These are phyloP conservation scores for Eurytoma californica DNA, from an alignment of 2,888 invertebrate genomes.

Conservation along the genomic window DNA sequence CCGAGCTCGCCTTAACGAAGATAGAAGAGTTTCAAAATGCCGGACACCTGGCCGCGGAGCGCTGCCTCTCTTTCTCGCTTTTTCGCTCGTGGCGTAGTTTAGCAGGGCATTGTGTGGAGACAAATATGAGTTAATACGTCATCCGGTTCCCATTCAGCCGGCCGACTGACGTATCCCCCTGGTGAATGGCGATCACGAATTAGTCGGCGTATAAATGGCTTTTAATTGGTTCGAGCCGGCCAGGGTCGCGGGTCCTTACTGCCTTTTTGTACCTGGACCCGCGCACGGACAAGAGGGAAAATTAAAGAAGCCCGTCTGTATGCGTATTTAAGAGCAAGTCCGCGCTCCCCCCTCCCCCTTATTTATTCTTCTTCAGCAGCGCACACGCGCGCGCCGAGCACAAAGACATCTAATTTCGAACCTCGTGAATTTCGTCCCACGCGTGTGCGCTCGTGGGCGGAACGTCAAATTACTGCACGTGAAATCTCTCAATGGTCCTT, in stretches of 20 bases:
- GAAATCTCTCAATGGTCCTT: conserved; percentile 35
- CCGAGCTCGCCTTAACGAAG: conserved; percentile 60
- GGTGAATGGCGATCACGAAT: conserved; percentile 69
- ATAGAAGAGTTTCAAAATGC: conserved; percentile 68
- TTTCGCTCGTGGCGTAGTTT: not conserved
- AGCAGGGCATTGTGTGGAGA: conserved; percentile 69
- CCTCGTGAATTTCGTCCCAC: conserved; percentile 27
- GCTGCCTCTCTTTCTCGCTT: not conserved
- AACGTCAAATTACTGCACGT: conserved; percentile 22
- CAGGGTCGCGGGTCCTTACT: conserved; percentile 5
- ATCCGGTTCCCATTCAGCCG: conserved; percentile 68
- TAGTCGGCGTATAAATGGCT: conserved; percentile 70
- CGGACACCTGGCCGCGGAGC: conserved; percentile 66
- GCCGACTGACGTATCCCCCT: conserved; percentile 57
- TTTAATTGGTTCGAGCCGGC: conserved; percentile 66
- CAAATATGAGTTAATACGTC: conserved; percentile 74
- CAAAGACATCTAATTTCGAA: conserved; percentile 50
- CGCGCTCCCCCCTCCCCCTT: conserved; percentile 1
- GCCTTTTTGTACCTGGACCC: conserved; percentile 11
- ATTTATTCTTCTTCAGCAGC: conserved; percentile 24
- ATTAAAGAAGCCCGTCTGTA: conserved; percentile 41
- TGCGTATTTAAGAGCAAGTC: not conserved
- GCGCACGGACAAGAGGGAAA: conserved; percentile 44
- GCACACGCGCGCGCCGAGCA: not conserved
- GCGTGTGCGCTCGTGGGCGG: not conserved